A percentile compares a stretch with the other conserved stretches of the same genome.
Conservation (phyloP, 2,113 vertebrate species). For the Meriones unguiculatus region DNA sequence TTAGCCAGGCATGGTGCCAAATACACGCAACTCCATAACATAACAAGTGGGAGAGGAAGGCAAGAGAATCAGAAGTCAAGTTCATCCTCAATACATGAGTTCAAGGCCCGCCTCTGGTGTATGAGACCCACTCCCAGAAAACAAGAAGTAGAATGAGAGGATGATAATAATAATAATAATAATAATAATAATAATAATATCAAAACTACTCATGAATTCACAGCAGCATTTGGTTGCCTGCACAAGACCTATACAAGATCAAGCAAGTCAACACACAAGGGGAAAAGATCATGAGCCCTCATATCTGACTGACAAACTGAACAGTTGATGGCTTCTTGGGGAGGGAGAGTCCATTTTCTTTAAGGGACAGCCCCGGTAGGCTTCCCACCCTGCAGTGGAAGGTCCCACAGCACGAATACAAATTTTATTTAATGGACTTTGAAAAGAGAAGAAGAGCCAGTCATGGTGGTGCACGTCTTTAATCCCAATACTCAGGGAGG, state of each 20-base stretch:
- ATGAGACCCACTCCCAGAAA: neutral
- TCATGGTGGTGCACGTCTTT: too few species aligned
- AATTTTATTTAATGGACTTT: neutral
- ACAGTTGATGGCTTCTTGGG: neutral
- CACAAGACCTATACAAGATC: neutral
- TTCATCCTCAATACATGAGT: neutral
- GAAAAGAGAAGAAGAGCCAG: too few species aligned
- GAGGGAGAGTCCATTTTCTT: neutral
- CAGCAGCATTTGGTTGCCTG: neutral
- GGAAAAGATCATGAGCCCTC: neutral
- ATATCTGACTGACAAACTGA: neutral
- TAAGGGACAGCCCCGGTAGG: neutral
- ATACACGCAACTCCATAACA: neutral
- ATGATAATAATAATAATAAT: neutral
- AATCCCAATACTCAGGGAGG: too few species aligned
- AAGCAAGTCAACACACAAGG: neutral
- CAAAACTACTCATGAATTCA: neutral
- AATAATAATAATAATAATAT: neutral
- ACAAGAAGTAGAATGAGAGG: neutral
- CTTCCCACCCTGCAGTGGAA: neutral
- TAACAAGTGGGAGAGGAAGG: neutral
- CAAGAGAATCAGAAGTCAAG: neutral
- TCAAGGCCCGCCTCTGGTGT: neutral
- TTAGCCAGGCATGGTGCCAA: neutral
- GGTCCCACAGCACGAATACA: neutral